Evolutionary conservation across 2,888 invertebrate genomes (phyloP), one percentile per base, ranked within the genome.

Genomic region (Diploptera punctata): DNA sequence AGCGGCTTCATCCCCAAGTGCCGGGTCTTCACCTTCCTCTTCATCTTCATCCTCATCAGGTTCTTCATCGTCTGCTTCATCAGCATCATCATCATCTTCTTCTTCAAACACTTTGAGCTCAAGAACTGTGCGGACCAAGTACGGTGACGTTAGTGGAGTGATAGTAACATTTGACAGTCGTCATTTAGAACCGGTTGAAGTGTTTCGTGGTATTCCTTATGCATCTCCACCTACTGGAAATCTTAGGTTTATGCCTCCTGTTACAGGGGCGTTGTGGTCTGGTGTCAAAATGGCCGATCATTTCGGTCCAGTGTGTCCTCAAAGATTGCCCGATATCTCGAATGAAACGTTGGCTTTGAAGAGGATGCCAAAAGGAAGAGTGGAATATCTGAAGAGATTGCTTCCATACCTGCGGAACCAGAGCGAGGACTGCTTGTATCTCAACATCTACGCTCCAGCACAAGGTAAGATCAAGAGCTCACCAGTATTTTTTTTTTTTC

Each of bases 381-480:
- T 94, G 80, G 95, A 96, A 81, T 94, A 97, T 82, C 87, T 98
- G 79, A 93, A 91, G 83, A 89, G 96, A 79, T 87, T 98, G 83
- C 84, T 95, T 79, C 95, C 96, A 52, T 92, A 93, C 82, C 87
- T 98, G 78, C 90, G 90, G 78, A 93, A 97, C 82, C 97, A 98
- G 85, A 95, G 93, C 77, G 99, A 99, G 86, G 98, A 99, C 86
- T 99, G 99, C 81, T 89, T 99, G 75, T 97, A 96, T 83, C 88
- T 99, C 81, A 99, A 99, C 84, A 93, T 99, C 81, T 99, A 97
- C 86, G 95, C 96, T 29, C 98, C 98, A 69, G 93, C 93, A 79
- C 93, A 94, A 92, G 96, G 97, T 97, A 73, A 47, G 74, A 9
- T 5, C 33, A 33, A 33, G 33, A 10, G 16, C n/a, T 49, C 49